Conservation (phyloP, 2,797 vertebrate species). For the Girardinus metallicus region DNA sequence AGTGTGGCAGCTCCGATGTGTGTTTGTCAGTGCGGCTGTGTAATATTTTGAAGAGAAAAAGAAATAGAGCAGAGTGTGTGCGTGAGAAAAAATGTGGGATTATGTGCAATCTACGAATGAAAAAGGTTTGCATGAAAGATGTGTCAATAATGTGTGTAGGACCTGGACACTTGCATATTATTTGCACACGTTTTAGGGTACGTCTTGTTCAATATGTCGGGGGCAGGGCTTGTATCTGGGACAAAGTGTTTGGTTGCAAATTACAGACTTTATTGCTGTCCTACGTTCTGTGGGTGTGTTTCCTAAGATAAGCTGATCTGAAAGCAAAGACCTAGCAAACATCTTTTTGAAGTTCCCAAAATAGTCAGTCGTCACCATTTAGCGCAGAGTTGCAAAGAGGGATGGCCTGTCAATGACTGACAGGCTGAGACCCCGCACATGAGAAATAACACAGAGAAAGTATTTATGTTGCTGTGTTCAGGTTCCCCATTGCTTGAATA, state of each 20-base stretch:
- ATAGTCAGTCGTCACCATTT: background rate
- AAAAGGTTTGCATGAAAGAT: background rate
- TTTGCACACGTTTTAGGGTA: background rate
- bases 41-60: constrained; percentile 36
- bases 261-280: background rate
- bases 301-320: background rate
- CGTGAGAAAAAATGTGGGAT: constrained; percentile 4
- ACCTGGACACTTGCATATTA: background rate
- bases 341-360: background rate
- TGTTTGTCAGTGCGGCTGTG: constrained; percentile 17
- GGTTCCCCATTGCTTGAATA: background rate
- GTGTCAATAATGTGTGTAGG: background rate
- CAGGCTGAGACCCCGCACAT: background rate
- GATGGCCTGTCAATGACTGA: background rate
- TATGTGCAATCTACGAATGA: background rate
- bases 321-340: background rate
- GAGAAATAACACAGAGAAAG: background rate
- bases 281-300: background rate
- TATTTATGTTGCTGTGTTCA: background rate
- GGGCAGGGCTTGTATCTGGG: background rate
- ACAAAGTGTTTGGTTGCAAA: background rate
- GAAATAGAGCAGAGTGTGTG: constrained; percentile 18
- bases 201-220: background rate
- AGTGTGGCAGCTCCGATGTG: constrained; percentile 48
- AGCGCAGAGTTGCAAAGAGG: background rate